Percentiles rank a stretch among this genome's conserved stretches.
These are phyloP conservation scores for Athalia cordata DNA, from an alignment of 2,888 invertebrate genomes.

Conservation along the genomic window DNA sequence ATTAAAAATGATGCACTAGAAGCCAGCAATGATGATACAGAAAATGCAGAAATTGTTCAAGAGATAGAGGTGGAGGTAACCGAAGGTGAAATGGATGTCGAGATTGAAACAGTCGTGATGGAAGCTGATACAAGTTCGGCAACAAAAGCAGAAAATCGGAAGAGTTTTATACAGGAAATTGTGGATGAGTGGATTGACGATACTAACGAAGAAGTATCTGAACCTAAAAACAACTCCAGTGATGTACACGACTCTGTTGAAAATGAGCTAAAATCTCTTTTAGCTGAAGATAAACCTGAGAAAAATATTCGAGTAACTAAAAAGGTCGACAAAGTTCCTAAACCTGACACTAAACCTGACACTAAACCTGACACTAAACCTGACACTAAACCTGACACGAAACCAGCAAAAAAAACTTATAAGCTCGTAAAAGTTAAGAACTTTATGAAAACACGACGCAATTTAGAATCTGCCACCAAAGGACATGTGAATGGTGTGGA, in stretches of 20 bases:
- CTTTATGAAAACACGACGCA: not conserved
- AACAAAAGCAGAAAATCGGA: conserved; percentile 48
- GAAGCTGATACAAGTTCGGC: not conserved
- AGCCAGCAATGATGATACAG: not conserved
- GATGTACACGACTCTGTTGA: conserved; percentile 64
- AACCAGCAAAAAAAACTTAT: not conserved
- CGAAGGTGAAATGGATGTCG: not conserved
- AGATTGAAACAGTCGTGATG: conserved; percentile 45
- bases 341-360: too few species aligned
- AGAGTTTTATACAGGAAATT: conserved; percentile 70
- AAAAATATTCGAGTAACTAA: conserved; percentile 8
- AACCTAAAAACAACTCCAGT: conserved; percentile 50
- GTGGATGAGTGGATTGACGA: conserved; percentile 71
- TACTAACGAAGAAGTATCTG: conserved; percentile 60
- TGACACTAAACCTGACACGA: too few species aligned
- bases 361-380: too few species aligned
- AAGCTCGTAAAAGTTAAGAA: conserved; percentile 1
- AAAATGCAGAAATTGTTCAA: not conserved
- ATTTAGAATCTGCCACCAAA: not conserved
- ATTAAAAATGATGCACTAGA: not conserved
- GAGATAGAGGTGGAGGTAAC: too few species aligned
- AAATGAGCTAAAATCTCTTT: conserved; percentile 64
- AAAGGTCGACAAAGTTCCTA: not conserved
- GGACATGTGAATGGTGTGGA: conserved; percentile 24
- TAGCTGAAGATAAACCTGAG: conserved; percentile 62